These are phyloP conservation scores for Canis aureus DNA, from an alignment of 2,113 vertebrate genomes.

Conservation along the genomic window DNA sequence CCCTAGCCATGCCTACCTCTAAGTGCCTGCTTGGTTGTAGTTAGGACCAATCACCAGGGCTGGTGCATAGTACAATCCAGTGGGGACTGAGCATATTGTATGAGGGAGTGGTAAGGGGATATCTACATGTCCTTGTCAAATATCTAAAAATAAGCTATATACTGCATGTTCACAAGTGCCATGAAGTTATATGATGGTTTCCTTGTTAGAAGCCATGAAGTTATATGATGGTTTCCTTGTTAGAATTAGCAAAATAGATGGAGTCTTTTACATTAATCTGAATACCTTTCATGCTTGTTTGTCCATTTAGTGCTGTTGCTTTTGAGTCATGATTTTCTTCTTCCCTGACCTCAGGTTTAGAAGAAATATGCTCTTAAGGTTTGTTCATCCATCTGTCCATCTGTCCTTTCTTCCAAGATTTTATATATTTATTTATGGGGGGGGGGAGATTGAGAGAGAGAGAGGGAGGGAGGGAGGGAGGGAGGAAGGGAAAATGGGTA, in stretches of 20 bases:
- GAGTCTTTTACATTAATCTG: slow-evolving; percentile 9
- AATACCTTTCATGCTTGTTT: background rate
- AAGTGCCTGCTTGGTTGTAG: background rate
- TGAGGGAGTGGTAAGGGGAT: accelerated
- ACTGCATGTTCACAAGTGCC: background rate
- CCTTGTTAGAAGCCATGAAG: background rate
- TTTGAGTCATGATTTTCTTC: background rate
- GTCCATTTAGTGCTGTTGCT: background rate
- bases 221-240: background rate
- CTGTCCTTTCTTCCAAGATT: background rate
- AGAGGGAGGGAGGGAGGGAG: background rate
- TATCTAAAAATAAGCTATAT: background rate
- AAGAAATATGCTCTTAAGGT: background rate
- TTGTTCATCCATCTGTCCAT: background rate
- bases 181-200: background rate
- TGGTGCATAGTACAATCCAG: accelerated
- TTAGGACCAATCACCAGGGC: background rate
- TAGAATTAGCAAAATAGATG: background rate
- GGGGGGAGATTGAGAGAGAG: background rate
- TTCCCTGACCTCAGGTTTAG: background rate
- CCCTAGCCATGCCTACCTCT: too few species aligned
- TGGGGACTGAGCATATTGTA: accelerated
- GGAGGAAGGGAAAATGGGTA: background rate
- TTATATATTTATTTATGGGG: background rate
- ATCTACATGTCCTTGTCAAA: background rate